These are phyloP conservation scores for Pteropus alecto DNA, from an alignment of 2,113 vertebrate genomes.

Conservation along the genomic window DNA sequence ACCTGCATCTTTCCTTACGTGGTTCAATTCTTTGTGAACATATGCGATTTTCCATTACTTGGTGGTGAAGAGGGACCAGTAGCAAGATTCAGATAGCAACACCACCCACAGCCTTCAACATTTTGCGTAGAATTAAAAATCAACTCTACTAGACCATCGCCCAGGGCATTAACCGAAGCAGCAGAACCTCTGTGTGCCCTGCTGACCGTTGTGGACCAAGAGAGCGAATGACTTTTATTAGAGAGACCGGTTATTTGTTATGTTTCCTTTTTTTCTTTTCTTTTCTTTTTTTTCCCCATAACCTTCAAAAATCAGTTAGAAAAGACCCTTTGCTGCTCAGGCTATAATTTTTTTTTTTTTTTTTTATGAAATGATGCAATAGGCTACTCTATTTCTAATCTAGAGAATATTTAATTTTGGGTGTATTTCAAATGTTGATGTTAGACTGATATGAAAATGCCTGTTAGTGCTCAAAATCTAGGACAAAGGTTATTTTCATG, in stretches of 20 bases:
- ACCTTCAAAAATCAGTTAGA: slow-evolving; percentile 44
- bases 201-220: background rate
- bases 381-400: slow-evolving; percentile 54
- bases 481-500: slow-evolving; percentile 56
- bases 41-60: background rate
- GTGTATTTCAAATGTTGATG: slow-evolving; percentile 60
- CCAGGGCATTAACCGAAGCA: background rate
- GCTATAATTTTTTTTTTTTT: background rate
- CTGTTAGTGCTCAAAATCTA: slow-evolving; percentile 22
- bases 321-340: slow-evolving; percentile 30
- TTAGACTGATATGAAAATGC: slow-evolving; percentile 60
- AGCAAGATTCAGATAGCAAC: background rate
- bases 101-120: background rate
- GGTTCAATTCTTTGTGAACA: background rate
- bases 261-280: background rate
- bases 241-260: background rate
- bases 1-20: background rate
- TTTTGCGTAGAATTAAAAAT: background rate
- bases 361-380: slow-evolving; percentile 47
- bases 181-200: background rate
- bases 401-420: slow-evolving; percentile 47
- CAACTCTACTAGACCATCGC: background rate
- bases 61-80: background rate
- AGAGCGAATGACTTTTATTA: background rate
- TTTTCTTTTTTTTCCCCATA: background rate